Conservation (phyloP, 2,797 vertebrate genomes). For the Picus viridis region DNA sequence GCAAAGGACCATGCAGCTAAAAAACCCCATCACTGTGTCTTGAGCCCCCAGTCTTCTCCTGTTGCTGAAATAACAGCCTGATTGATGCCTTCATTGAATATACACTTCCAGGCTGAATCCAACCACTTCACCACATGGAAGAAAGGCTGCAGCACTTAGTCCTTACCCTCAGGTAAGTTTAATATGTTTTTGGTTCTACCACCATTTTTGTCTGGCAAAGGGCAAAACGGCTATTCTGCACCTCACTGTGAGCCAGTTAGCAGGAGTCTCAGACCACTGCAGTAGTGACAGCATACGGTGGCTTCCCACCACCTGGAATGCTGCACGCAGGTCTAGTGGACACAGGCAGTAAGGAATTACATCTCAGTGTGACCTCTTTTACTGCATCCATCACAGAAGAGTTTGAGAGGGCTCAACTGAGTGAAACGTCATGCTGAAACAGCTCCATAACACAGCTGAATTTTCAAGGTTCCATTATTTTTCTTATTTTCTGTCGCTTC, state of each 20-base stretch:
- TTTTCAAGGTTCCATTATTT: background rate
- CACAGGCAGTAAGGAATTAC: accelerated
- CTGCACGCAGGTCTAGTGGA: accelerated
- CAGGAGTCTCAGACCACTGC: background rate
- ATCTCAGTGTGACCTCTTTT: background rate
- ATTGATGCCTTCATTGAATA: too few relatives aligned
- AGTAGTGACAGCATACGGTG: accelerated
- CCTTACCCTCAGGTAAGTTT: background rate
- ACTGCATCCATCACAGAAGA: background rate
- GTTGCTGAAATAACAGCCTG: background rate
- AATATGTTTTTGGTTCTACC: background rate
- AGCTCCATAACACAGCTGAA: background rate
- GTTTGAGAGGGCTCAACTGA: background rate
- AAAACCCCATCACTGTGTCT: background rate
- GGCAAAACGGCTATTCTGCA: background rate
- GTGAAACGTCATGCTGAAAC: accelerated
- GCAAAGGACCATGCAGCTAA: background rate
- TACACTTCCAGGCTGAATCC: background rate
- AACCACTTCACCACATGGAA: background rate
- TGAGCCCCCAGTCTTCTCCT: background rate
- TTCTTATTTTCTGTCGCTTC: background rate
- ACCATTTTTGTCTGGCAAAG: background rate
- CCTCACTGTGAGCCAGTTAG: background rate
- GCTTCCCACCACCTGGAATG: background rate
- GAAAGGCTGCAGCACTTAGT: background rate